Base-by-base conservation (phyloP, 2,888 invertebrate genomes). In the Calliscelio sp. region DNA sequence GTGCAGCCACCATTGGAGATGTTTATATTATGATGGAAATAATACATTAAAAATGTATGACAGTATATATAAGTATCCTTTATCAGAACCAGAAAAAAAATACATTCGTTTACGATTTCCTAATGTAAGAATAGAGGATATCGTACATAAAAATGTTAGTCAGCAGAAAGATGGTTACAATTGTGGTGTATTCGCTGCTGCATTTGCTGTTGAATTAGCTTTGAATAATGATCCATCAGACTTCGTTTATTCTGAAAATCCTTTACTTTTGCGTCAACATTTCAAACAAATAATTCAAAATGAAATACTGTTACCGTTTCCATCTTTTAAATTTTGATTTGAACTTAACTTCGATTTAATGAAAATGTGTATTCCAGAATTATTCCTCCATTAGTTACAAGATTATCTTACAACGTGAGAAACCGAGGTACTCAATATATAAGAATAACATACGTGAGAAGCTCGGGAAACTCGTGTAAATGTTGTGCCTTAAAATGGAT, bases 21-120 rank as follows among this genome's bases (percentile, higher is more conserved):
- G 65, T 28, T 49, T 65, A 32, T 65, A 28, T 49, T 65, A 46
- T 25, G 65, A 65, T 14, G 49, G 32, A n/a, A n/a, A n/a, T n/a
- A 11, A 0, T 32, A 10, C n/a, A 5, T 32, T 65, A 18, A 16
- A 18, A 28, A 18, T 46, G 28, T 65, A 28, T 18, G 46, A 65
- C 14, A 65, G 65, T 18, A 28, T 65, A 49, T 32, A 18, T 28
- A 32, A 32, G 11, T 49, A 65, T 44, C 25, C 18, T 2, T 28
- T 46, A 14, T 16, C 28, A 28, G 28, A 46, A 28, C 18, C 1
- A 28, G 65, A 65, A 49, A 49, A 65, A 49, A 16, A 11, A n/a
- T 65, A 65, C 11, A 28, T 65, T 0, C 16, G n/a, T 10, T 8
- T 28, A 32, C 25, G 65, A 65, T 65, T 65, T 49, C 65, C 65